Base-by-base conservation (phyloP, 2,113 vertebrate genomes). In the Microtus ochrogaster region DNA sequence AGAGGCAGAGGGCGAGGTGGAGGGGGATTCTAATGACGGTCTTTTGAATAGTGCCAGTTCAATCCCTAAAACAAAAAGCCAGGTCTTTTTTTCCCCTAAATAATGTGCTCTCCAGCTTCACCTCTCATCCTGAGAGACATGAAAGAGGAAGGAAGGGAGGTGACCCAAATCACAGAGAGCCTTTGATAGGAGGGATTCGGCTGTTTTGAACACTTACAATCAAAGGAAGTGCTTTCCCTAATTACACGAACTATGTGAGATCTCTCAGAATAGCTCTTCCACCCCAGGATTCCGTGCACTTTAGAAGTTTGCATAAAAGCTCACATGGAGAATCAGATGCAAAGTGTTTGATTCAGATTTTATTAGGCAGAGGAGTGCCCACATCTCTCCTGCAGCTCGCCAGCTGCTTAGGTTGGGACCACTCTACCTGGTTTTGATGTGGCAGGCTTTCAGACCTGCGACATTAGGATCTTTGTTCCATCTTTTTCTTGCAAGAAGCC, bases 241-340 rank as follows among this genome's bases (percentile, higher is more conserved):
- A 99, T 99, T 99, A 99, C 98, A 97, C 98, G 98, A 98, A 98
- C 99, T 99, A 98, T 98, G 98, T 99, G 98, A 99, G 98, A 98
- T 98, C 98, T 99, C 98, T 99, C 98, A 98, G 98, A 99, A 99
- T 99, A 99, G 98, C 98, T 98, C 98, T 98, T 98, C 98, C 98
- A 98, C 99, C 98, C 98, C 99, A 99, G 99, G 98, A 99, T 99
- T 98, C 99, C 98, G 98, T 98, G 98, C 98, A 99, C 98, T 99
- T 99, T 99, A 99, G 99, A 99, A 99, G 98, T 99, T 98, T 98
- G 98, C 98, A 99, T 99, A 99, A 99, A 99, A 99, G 99, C 98
- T 98, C 98, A 98, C 98, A 98, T 97, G 98, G 98, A 98, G 99
- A 98, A 98, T 98, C 98, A 98, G 98, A 99, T 99, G 98, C 98